These are phyloP conservation scores for Eptatretus atami DNA, from an alignment of 2,797 vertebrate species.

Conservation along the genomic window DNA sequence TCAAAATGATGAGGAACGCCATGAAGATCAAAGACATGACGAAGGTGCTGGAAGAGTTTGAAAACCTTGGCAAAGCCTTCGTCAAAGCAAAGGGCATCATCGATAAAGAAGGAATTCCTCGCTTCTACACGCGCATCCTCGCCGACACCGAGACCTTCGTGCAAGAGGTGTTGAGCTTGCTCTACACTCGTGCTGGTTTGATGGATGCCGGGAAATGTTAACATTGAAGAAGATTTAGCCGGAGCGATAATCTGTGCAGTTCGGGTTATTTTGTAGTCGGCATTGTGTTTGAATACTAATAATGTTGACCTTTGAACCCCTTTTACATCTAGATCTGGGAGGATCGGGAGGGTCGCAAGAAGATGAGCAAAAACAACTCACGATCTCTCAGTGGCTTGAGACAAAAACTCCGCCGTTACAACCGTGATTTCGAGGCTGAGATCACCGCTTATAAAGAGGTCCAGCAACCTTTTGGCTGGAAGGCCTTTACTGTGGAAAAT, in stretches of 20 bases:
- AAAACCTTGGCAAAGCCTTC: conserved; percentile 47
- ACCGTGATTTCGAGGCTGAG: conserved; percentile 41
- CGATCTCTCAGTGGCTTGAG: conserved; percentile 57
- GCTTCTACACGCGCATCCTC: conserved; percentile 48
- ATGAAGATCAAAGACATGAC: conserved; percentile 79
- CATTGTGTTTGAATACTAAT: no score
- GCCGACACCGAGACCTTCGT: conserved; percentile 60
- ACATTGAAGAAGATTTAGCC: no score
- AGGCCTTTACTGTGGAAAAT: no score
- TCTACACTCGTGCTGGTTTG: no score
- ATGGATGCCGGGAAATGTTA: no score
- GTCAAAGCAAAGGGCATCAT: conserved; percentile 57
- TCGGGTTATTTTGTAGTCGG: no score
- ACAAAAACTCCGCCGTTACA: conserved; percentile 71
- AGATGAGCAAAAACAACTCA: conserved; percentile 77
- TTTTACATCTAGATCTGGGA: conserved; percentile 32
- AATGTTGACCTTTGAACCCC: no score
- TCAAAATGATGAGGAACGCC: conserved; percentile 61
- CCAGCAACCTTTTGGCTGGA: no score
- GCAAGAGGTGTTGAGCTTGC: conserved; percentile 25
- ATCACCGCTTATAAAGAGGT: conserved; percentile 54
- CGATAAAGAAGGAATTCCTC: conserved; percentile 53
- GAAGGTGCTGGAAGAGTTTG: conserved; percentile 65
- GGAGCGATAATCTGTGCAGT: no score
- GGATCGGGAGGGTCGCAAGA: conserved; percentile 66